A percentile compares a stretch with the other conserved stretches of the same genome.
Evolutionary conservation across 1,140 invertebrate species (phyloP).

Genomic region (Samia ricini): DNA sequence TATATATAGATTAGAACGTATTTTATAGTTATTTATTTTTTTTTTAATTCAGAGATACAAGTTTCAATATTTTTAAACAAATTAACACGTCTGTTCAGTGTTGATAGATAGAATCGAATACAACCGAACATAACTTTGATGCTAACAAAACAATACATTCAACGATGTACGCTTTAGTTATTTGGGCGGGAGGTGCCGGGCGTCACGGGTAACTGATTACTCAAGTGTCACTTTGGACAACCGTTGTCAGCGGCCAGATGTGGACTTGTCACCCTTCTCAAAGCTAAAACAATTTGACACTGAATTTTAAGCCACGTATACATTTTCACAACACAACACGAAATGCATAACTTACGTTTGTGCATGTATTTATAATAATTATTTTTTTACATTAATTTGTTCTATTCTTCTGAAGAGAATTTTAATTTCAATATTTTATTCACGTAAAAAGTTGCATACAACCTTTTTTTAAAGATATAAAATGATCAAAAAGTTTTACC

Average conservation of each 20-base stretch:
- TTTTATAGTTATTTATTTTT: no score
- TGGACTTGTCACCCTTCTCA: slow-evolving; percentile 40
- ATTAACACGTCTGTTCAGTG: neutral
- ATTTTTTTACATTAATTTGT: neutral
- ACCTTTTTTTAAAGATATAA: no score
- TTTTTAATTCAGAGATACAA: no score
- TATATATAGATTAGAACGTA: no score
- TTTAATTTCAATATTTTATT: no score
- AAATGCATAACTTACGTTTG: neutral
- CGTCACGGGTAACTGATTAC: slow-evolving; percentile 53
- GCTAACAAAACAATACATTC: slow-evolving; percentile 13
- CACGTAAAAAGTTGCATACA: no score
- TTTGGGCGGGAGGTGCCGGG: slow-evolving; percentile 6
- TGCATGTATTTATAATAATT: neutral
- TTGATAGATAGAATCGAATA: neutral
- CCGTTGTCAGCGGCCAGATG: slow-evolving; percentile 59
- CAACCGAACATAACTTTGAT: neutral
- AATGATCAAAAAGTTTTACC: no score
- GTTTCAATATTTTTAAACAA: no score
- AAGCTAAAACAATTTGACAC: slow-evolving; percentile 52
- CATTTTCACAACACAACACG: neutral
- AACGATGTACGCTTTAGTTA: neutral
- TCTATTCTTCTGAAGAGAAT: no score
- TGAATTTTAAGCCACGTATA: slow-evolving; percentile 20
- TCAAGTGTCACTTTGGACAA: slow-evolving; percentile 40